phyloP scores from a whole-genome alignment of 2,888 invertebrate genomes.

The Amorpha juglandis region DNA sequence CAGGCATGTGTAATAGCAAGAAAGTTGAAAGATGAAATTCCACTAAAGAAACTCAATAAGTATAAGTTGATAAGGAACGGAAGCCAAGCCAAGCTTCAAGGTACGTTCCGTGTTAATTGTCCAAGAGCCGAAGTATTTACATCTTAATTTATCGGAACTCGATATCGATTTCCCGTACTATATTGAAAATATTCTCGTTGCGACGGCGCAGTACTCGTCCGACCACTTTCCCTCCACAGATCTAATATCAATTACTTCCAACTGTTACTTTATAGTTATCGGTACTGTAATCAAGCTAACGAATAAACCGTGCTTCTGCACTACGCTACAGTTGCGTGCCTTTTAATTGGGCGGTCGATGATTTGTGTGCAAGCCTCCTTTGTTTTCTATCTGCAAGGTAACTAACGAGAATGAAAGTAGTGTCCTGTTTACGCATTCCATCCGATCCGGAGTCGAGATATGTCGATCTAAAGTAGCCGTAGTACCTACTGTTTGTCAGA shows the following conservation, averaged over 20 bases:
- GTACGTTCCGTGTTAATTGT: conserved; percentile 12
- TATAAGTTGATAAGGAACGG: no score
- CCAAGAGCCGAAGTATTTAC: conserved; percentile 25
- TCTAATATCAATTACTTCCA: conserved; percentile 30
- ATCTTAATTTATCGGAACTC: conserved; percentile 32
- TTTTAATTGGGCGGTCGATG: background rate
- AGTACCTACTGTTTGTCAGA: no score
- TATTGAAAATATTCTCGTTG: conserved; percentile 35
- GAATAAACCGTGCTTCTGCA: conserved; percentile 42
- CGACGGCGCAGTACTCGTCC: conserved; percentile 11
- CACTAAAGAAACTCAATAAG: no score
- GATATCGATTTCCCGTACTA: conserved; percentile 28
- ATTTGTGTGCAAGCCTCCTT: background rate
- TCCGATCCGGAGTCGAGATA: no score
- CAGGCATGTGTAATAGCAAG: no score
- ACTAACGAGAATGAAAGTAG: no score
- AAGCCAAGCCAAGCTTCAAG: background rate
- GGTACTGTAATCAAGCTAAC: conserved; percentile 44
- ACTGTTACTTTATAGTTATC: conserved; percentile 52
- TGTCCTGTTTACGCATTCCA: no score
- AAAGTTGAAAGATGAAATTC: no score
- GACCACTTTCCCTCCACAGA: conserved; percentile 27
- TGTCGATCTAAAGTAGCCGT: no score
- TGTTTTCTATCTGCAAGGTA: background rate
- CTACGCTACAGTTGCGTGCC: conserved; percentile 37